Conservation (phyloP, 2,797 vertebrate genomes). For the Sebastes goodei region DNA sequence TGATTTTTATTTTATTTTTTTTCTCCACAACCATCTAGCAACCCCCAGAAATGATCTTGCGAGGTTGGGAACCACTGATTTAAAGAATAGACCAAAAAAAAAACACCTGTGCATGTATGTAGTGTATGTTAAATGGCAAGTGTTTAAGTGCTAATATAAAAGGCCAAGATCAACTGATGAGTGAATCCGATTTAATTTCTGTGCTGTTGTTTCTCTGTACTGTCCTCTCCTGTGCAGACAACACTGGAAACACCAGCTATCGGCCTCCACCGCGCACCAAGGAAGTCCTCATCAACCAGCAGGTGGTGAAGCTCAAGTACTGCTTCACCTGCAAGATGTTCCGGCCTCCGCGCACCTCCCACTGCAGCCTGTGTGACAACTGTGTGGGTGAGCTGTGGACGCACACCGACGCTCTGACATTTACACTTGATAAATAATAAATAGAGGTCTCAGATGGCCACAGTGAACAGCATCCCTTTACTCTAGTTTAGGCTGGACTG, state of each 20-base stretch:
- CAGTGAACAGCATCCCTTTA: not conserved
- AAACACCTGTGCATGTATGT: not conserved
- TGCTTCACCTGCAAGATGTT: conserved; percentile 99
- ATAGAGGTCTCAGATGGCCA: not conserved
- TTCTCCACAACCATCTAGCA: too few species aligned
- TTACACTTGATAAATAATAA: conserved; percentile 40
- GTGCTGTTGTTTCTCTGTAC: not conserved
- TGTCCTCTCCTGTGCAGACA: conserved; percentile 77
- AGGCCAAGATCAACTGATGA: not conserved
- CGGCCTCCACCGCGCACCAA: conserved; percentile 91
- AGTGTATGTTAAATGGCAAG: not conserved
- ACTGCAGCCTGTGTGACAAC: conserved; percentile 97
- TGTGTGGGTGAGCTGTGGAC: conserved; percentile 89
- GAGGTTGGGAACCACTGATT: too few species aligned
- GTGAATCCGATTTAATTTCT: not conserved
- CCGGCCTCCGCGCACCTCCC: conserved; percentile 92
- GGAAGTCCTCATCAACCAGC: conserved; percentile 93
- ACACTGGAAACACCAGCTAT: conserved; percentile 85
- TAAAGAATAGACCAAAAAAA: too few species aligned
- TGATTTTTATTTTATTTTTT: too few species aligned
- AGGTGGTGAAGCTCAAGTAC: conserved; percentile 94
- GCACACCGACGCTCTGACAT: conserved; percentile 28
- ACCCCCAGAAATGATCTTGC: too few species aligned
- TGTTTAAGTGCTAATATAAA: not conserved
- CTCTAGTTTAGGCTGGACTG: not conserved